These are phyloP conservation scores for Nestor notabilis DNA, from an alignment of 2,113 vertebrate genomes.

Conservation along the genomic window DNA sequence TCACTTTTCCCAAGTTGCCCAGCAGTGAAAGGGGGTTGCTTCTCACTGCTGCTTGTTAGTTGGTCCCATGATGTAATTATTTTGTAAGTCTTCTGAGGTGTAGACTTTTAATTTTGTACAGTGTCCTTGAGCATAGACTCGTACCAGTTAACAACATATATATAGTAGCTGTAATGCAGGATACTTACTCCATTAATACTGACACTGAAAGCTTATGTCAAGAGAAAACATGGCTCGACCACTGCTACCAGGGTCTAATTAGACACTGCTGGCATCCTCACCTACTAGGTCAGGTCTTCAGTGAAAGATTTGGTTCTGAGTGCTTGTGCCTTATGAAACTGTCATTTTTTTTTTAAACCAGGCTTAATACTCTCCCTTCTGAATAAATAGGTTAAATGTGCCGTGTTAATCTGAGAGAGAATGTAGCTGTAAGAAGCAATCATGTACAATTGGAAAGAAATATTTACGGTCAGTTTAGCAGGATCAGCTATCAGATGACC, in stretches of 20 bases:
- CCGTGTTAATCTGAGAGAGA: conserved; percentile 2
- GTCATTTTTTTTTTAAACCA: not conserved
- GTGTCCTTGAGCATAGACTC: not conserved
- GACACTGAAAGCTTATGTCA: not conserved
- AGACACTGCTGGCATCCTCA: not conserved
- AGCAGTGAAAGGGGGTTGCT: not conserved
- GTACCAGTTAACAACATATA: not conserved
- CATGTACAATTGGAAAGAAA: conserved; percentile 69
- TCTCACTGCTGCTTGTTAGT: not conserved
- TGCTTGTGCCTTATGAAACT: not conserved
- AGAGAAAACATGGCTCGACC: not conserved
- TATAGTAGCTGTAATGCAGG: not conserved
- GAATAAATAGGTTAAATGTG: conserved; percentile 32
- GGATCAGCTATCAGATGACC: conserved; percentile 80
- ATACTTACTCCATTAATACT: not conserved
- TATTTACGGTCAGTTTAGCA: conserved; percentile 80
- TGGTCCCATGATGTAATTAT: not conserved
- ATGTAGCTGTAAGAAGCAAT: conserved; percentile 18
- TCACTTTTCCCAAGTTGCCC: not conserved
- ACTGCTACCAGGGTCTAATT: not conserved
- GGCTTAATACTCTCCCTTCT: not conserved
- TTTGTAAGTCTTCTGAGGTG: not conserved
- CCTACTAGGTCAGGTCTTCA: not conserved
- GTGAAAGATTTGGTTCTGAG: conserved; percentile 21
- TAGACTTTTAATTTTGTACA: not conserved